Evolutionary conservation across 2,888 invertebrate genomes (phyloP), one percentile per base, ranked within the genome.

Genomic region (Diaperis boleti): DNA sequence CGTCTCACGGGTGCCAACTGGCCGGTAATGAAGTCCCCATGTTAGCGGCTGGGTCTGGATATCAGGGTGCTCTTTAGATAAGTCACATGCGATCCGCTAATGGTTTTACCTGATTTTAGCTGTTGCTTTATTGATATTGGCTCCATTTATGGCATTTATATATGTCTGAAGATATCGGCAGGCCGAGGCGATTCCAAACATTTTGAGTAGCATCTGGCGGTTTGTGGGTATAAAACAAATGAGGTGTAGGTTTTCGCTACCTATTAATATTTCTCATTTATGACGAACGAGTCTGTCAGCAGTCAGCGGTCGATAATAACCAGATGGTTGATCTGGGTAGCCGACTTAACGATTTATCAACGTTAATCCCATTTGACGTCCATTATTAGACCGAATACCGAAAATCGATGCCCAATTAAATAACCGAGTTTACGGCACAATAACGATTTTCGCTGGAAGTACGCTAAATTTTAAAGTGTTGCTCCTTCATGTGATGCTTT

Each of bases 61-160:
- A 69, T 70, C 68, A 64, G 67, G 72, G 70, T 72, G 70, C 73
- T 73, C 72, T 74, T 69, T 70, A 72, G 76, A 77, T 77, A 77
- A 74, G 65, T 59, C 59, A 59, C 75, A 76, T 73, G 75, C 76
- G 64, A 74, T 59, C 68, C 70, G 69, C 75, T 76, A 76, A 76
- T 76, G 77, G 74, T 67, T 74, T 74, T 70, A 61, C 67, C 64
- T 59, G 69, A 72, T 73, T 71, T 69, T 67, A 71, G 69, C 69
- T 57, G 68, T 68, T 69, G 65, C 69, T 73, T 74, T 73, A 74
- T 74, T 69, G 73, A 74, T 72, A 70, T 72, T 72, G 70, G 45
- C 50, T 60, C 61, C 66, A 56, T 68, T 74, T 71, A 74, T 69
- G 71, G 69, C 72, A 65, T 60, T 62, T 70, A 65, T 69, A 64